Percentiles rank a stretch among this genome's conserved stretches.
Evolutionary conservation across 2,797 vertebrate genomes (phyloP).

Genomic region (Macropodus opercularis): DNA sequence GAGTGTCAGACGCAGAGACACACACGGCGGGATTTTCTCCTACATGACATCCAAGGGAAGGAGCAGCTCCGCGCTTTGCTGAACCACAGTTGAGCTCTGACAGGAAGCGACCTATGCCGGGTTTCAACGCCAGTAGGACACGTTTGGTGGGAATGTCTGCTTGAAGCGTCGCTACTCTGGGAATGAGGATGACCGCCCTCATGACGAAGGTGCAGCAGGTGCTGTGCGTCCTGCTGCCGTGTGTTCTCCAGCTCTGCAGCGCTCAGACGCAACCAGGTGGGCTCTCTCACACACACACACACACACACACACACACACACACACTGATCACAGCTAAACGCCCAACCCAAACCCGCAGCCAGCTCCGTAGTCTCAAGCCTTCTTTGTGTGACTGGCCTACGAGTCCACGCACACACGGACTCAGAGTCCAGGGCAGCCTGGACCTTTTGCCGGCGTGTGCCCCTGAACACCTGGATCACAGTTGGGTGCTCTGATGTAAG

Average conservation of each 20-base stretch:
- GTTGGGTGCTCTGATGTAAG: neutral
- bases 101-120: slow-evolving; percentile 1
- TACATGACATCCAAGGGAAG: neutral
- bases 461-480: slow-evolving; percentile 20
- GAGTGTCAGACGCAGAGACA: slow-evolving; percentile 14
- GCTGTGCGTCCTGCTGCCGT: slow-evolving; percentile 65
- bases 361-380: neutral
- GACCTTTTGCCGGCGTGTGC: neutral
- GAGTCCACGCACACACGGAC: neutral
- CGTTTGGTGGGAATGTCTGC: slow-evolving; percentile 13
- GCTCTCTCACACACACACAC: slow-evolving; percentile 27
- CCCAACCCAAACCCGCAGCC: no score
- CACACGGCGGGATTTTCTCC: neutral
- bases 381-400: neutral
- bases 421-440: neutral
- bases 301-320: slow-evolving; percentile 10
- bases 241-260: slow-evolving; percentile 50
- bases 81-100: neutral
- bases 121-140: neutral
- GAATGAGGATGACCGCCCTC: slow-evolving; percentile 51
- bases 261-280: slow-evolving; percentile 74
- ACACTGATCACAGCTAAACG: neutral
- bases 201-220: slow-evolving; percentile 61
- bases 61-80: neutral
- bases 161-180: slow-evolving; percentile 19